A percentile compares a stretch with the other conserved stretches of the same genome.
These are phyloP conservation scores for Acipenser ruthenus DNA, from an alignment of 2,797 vertebrate genomes.

Conservation along the genomic window DNA sequence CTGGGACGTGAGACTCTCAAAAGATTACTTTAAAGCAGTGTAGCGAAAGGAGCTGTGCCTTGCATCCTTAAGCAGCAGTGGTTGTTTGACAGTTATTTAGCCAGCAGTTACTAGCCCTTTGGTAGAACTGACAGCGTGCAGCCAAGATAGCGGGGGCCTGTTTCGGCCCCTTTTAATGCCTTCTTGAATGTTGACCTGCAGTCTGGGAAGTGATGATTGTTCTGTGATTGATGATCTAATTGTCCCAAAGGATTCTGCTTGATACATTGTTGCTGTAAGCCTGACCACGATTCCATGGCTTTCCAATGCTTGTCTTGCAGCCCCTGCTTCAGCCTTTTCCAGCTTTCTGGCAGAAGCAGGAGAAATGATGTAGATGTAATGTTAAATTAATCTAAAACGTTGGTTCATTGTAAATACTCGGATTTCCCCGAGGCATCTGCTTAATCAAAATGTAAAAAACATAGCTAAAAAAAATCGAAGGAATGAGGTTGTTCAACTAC, in stretches of 20 bases:
- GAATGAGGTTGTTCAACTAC: neutral
- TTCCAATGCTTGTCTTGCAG: neutral
- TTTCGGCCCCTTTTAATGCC: slow-evolving; percentile 45
- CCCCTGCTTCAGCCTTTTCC: slow-evolving; percentile 25
- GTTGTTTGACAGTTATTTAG: slow-evolving; percentile 59
- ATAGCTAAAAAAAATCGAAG: no score
- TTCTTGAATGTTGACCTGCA: slow-evolving; percentile 46
- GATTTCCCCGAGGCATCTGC: no score
- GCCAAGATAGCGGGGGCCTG: slow-evolving; percentile 44
- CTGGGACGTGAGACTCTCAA: slow-evolving; percentile 47
- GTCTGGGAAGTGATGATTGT: slow-evolving; percentile 62
- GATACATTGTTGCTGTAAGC: slow-evolving; percentile 34
- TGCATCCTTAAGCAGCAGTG: slow-evolving; percentile 44
- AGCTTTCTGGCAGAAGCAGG: slow-evolving; percentile 16
- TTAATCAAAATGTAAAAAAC: no score
- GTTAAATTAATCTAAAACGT: no score
- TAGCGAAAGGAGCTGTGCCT: slow-evolving; percentile 41
- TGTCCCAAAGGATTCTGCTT: slow-evolving; percentile 39
- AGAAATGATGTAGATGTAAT: no score
- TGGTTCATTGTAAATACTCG: no score
- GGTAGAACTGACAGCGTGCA: slow-evolving; percentile 54
- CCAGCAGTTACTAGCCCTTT: slow-evolving; percentile 47
- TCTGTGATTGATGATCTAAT: slow-evolving; percentile 71
- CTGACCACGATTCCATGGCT: slow-evolving; percentile 24
- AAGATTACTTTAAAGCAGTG: slow-evolving; percentile 45